Conservation (phyloP, 1,140 invertebrate species). For the Papilio machaon region DNA sequence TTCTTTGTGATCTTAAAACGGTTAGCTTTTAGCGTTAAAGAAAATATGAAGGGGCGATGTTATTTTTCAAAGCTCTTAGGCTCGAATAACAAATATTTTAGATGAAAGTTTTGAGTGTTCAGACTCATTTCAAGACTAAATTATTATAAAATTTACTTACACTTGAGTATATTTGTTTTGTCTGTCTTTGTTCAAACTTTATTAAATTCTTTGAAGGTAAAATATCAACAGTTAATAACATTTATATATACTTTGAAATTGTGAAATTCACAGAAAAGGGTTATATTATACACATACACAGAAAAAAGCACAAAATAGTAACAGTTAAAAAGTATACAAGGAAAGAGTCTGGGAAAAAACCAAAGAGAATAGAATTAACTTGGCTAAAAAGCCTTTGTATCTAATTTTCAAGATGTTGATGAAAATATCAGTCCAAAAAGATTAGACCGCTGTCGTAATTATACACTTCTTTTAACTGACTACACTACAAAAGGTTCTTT, state of each 20-base stretch:
- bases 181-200: constrained; percentile 21
- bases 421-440: too few species aligned
- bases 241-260: background rate
- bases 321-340: too few species aligned
- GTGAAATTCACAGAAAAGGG: background rate
- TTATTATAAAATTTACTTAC: constrained; percentile 18
- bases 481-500: too few species aligned
- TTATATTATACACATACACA: too few species aligned
- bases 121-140: constrained; percentile 27
- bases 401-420: too few species aligned
- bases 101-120: constrained; percentile 29
- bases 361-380: too few species aligned
- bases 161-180: constrained; percentile 27
- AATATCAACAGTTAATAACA: constrained; percentile 2
- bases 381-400: too few species aligned
- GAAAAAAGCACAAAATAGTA: too few species aligned
- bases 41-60: constrained; percentile 33
- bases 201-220: constrained; percentile 15
- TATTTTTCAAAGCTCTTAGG: constrained; percentile 39
- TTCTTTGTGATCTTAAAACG: constrained; percentile 25
- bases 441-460: too few species aligned
- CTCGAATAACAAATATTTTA: constrained; percentile 37
- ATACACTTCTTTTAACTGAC: too few species aligned
- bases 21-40: constrained; percentile 36
- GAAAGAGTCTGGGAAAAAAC: too few species aligned